Base-by-base conservation (phyloP, 1,140 invertebrate species). In the Chionoecetes opilio region DNA sequence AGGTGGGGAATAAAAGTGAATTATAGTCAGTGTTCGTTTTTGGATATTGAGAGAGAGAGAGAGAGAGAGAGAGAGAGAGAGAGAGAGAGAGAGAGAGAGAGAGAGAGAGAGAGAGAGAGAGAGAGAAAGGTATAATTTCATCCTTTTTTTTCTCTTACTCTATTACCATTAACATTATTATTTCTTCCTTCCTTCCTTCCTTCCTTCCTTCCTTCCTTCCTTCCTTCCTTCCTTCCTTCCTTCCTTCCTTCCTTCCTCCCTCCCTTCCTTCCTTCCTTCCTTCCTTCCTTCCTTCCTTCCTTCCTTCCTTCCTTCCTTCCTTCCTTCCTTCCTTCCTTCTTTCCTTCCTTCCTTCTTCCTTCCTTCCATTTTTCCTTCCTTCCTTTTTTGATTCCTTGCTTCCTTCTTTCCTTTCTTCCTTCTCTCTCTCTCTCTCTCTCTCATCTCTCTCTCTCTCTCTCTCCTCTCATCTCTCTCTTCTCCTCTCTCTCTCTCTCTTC, bases 21-120 rank as follows among this genome's bases (percentile, higher is more conserved):
- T 63, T 63, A 63, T 63, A 63, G 53, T 8, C 17, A 63, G 53
- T 21, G 9, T 63, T 21, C 53, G 53, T 21, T 63, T 63, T 63
- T 63, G 53, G 53, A 63, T 63, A 63, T 63, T 63, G 53, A 63
- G 53, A 63, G 53, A 63, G 53, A 63, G 53, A 63, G 53, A 63
- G 53, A 63, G 53, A 63, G 53, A 63, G 53, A 63, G 53, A 63
- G 53, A 63, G 53, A 63, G 53, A 75, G 63, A 75, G 63, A 75
- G 63, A 75, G 63, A 75, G 63, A 75, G 63, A 75, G 63, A 75
- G 63, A 75, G 63, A 75, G 63, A 75, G 63, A 75, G 63, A 75
- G 63, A 75, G 63, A 75, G 63, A 75, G 63, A 75, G 63, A 75
- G 63, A 75, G 63, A 75, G 63, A 75, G 63, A 75, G 63, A 75